A percentile compares a stretch with the other conserved stretches of the same genome.
These are phyloP conservation scores for Columba janthina DNA, from an alignment of 2,113 vertebrate genomes.

Conservation along the genomic window DNA sequence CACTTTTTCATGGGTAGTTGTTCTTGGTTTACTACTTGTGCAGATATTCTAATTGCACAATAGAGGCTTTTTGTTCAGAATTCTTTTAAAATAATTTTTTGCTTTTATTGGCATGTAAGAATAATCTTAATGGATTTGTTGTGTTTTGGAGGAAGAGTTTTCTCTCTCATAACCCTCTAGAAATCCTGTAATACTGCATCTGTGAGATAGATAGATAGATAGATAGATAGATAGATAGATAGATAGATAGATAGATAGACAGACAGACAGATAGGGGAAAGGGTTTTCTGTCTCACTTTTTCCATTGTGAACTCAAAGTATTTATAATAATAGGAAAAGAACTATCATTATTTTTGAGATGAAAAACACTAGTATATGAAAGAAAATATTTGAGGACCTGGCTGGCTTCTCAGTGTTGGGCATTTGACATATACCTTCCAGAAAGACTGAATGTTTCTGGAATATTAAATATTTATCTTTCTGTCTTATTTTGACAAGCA, in stretches of 20 bases:
- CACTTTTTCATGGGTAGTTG: not conserved
- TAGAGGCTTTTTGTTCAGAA: not conserved
- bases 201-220: too few relatives aligned
- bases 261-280: not conserved
- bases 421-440: not conserved
- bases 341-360: not conserved
- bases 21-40: not conserved
- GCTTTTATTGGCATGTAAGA: not conserved
- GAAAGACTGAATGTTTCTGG: not conserved
- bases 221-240: too few relatives aligned
- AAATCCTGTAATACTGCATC: not conserved
- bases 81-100: not conserved
- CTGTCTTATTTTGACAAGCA: not conserved
- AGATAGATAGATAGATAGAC: too few relatives aligned
- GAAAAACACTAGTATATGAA: not conserved
- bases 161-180: not conserved
- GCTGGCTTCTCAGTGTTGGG: not conserved
- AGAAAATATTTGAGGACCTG: not conserved
- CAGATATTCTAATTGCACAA: not conserved
- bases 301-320: not conserved
- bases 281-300: not conserved
- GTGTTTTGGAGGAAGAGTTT: not conserved
- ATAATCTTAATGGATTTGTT: not conserved
- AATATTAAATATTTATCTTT: not conserved
- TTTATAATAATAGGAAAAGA: not conserved